Conservation (phyloP, 2,113 vertebrate genomes). For the Brienomyrus longianalis region DNA sequence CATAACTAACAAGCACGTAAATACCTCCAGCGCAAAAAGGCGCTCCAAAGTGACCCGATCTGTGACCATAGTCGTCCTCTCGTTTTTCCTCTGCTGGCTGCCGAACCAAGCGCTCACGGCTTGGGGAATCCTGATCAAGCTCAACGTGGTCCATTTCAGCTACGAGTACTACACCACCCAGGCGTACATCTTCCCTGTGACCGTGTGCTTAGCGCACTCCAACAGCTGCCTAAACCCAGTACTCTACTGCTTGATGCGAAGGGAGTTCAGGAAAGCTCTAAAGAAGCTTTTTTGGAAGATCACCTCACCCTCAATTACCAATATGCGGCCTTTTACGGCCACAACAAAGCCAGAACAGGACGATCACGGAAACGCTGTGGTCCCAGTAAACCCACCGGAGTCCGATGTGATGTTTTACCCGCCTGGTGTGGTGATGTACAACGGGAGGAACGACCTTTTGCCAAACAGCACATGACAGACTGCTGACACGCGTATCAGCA, state of each 20-base stretch:
- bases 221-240: conserved; percentile 95
- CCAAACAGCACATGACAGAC: conserved; percentile 59
- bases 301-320: conserved; percentile 69
- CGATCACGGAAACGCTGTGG: conserved; percentile 56
- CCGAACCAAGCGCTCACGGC: conserved; percentile 89
- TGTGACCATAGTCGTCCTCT: conserved; percentile 84
- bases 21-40: conserved; percentile 66
- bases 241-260: conserved; percentile 88
- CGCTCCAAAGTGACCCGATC: conserved; percentile 88
- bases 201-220: conserved; percentile 88
- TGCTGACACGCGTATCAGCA: neutral
- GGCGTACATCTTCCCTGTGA: conserved; percentile 83
- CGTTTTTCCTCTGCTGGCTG: conserved; percentile 93
- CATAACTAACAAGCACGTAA: conserved; percentile 69
- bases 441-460: conserved; percentile 66
- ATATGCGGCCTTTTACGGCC: conserved; percentile 75
- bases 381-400: conserved; percentile 41
- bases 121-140: conserved; percentile 90
- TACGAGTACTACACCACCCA: conserved; percentile 84
- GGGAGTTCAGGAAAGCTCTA: conserved; percentile 86
- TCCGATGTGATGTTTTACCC: conserved; percentile 70
- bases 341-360: conserved; percentile 75
- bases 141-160: conserved; percentile 84
- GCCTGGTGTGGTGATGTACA: conserved; percentile 72
- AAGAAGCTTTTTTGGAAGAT: conserved; percentile 80